Evolutionary conservation across 1,140 invertebrate species (phyloP), one percentile per base, ranked within the genome.

Genomic region (Sinonovacula constricta): DNA sequence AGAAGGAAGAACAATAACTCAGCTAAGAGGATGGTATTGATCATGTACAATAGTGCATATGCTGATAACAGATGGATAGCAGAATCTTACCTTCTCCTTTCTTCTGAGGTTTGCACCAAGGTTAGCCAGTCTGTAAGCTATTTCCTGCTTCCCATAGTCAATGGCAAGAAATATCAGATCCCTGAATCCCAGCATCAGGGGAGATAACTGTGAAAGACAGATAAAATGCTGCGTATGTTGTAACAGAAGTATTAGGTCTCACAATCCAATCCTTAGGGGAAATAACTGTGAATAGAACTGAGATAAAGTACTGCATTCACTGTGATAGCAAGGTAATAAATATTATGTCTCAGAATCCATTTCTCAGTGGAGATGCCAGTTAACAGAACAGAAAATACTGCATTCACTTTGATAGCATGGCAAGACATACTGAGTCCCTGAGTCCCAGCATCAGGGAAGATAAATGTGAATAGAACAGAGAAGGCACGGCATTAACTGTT

Each of bases 121-220:
- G 51, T 82, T 45, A 24, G 80, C 85, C 67, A 87, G 63, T 65
- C 75, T 79, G 24, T 83, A 33, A 22, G 82, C 83, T 24, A 86
- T 83, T 2, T 86, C 83, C 62, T 75, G 63, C 57, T 86, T 82
- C 1, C 81, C 72, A 63, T 83, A 80, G 51, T 86, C 85, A 33
- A 86, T 77, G 12, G 86, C 86, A n/a, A 85, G 56, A 74, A 86
- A 85, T 71, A 86, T 69, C n/a, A 87, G 59, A 62, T 86, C 85
- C 69, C 79, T 54, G 67, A 79, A 88, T 5, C 75, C 49, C 14
- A 67, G 69, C 76, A 86, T 83, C 31, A 88, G 30, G 0, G 85
- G 83, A 24, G 63, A 76, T 18, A 85, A 57, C 83, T 84, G 30
- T 14, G 49, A 80, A 62, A 49, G 1, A 71, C n/a, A 65, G n/a